phyloP scores from a whole-genome alignment of 2,888 invertebrate genomes.

The Gandaritis pyraliata region DNA sequence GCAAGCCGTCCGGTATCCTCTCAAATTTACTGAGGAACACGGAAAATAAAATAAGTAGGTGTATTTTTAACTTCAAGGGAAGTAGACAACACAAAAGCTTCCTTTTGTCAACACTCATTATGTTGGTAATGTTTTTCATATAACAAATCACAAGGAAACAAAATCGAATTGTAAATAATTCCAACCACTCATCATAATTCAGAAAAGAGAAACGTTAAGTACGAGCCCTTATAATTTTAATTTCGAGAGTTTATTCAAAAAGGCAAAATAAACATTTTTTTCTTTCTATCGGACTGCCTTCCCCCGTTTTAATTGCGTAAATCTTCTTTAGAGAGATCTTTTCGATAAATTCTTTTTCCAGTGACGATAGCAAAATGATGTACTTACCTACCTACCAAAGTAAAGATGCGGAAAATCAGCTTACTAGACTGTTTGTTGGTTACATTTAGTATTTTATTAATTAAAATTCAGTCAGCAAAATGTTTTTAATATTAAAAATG shows the following conservation, averaged over 20 bases:
- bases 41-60: slow-evolving; percentile 44
- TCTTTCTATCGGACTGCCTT: slow-evolving; percentile 55
- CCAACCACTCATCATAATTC: slow-evolving; percentile 16
- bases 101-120: slow-evolving; percentile 3
- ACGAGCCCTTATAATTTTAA: slow-evolving; percentile 38
- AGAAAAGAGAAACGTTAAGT: slow-evolving; percentile 25
- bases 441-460: slow-evolving; percentile 28
- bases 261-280: slow-evolving; percentile 58
- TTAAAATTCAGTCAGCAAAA: slow-evolving; percentile 18
- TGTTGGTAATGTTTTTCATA: slow-evolving; percentile 8
- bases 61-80: slow-evolving; percentile 24
- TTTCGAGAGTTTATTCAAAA: slow-evolving; percentile 56
- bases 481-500: slow-evolving; percentile 10
- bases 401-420: slow-evolving; percentile 63
- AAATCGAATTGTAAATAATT: slow-evolving; percentile 19
- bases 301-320: slow-evolving; percentile 74
- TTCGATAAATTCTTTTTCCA: slow-evolving; percentile 65
- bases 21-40: slow-evolving; percentile 54
- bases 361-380: slow-evolving; percentile 55
- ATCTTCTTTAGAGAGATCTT: slow-evolving; percentile 70
- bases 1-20: slow-evolving; percentile 49
- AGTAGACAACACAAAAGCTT: slow-evolving; percentile 8
- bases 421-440: slow-evolving; percentile 55
- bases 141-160: slow-evolving; percentile 17
- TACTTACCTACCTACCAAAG: slow-evolving; percentile 51